Evolutionary conservation across 2,797 vertebrate genomes (phyloP).

Genomic region (Clarias pachynema): DNA sequence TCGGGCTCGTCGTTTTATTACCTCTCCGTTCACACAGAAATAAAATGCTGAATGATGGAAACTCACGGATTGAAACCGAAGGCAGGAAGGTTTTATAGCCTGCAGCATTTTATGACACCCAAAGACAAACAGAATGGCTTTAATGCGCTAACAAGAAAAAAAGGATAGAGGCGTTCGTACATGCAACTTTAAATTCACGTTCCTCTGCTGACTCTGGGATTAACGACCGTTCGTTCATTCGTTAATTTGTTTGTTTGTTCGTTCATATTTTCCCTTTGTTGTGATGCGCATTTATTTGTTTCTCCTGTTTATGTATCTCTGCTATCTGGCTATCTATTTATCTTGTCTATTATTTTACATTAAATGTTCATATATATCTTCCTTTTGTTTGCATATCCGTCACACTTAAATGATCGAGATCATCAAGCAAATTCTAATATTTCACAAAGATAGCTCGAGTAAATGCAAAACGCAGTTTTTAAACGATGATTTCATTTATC

Average conservation of each 20-base stretch:
- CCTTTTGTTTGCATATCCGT: too few relatives aligned
- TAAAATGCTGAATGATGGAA: constrained; percentile 33
- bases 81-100: constrained; percentile 30
- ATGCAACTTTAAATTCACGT: neutral
- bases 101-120: constrained; percentile 35
- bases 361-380: too few relatives aligned
- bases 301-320: neutral
- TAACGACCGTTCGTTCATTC: neutral
- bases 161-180: neutral
- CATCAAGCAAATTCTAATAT: too few relatives aligned
- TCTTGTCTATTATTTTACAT: too few relatives aligned
- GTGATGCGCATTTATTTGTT: neutral
- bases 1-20: constrained; percentile 24
- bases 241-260: neutral
- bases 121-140: constrained; percentile 35
- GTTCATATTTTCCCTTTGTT: neutral
- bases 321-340: neutral
- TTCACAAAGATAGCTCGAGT: too few relatives aligned
- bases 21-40: constrained; percentile 14
- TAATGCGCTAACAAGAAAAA: constrained; percentile 26
- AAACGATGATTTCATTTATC: too few relatives aligned
- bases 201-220: neutral
- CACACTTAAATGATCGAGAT: too few relatives aligned
- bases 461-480: too few relatives aligned
- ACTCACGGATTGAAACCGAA: constrained; percentile 16